Conservation (phyloP, 2,113 vertebrate genomes). For the Peromyscus californicus region DNA sequence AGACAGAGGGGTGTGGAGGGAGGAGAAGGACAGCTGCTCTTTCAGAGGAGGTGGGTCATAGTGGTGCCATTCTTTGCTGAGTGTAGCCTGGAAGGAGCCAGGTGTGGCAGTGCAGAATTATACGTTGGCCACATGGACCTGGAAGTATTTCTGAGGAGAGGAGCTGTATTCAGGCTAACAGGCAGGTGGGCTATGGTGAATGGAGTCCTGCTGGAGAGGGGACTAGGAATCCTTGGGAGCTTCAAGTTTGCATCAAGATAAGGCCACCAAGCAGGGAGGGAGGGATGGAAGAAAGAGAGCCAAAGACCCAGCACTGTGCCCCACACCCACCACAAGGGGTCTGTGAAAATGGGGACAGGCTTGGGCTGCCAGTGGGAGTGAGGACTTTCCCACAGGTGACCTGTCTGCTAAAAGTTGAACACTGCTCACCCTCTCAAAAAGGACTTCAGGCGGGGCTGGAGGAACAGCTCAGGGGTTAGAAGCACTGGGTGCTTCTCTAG, state of each 20-base stretch:
- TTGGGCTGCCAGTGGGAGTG: background rate
- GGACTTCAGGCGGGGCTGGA: no score
- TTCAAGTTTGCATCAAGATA: accelerated
- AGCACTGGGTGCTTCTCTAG: no score
- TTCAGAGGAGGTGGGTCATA: background rate
- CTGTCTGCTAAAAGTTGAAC: accelerated
- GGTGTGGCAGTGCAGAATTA: accelerated
- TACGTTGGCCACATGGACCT: accelerated
- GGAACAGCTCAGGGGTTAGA: no score
- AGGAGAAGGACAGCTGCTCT: background rate
- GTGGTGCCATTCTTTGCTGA: accelerated
- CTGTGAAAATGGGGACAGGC: background rate
- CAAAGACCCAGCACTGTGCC: background rate
- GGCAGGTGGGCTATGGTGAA: background rate
- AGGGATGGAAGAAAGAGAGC: background rate
- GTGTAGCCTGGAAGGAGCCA: background rate
- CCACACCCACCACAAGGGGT: background rate
- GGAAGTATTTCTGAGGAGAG: accelerated
- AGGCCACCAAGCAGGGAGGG: background rate
- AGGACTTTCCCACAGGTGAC: accelerated
- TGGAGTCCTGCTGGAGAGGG: background rate
- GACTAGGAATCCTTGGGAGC: background rate
- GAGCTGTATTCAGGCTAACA: accelerated
- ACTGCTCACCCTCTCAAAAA: accelerated
- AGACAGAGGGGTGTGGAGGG: accelerated